Evolutionary conservation across 2,113 vertebrate genomes (phyloP).

Genomic region (Oryzias celebensis): DNA sequence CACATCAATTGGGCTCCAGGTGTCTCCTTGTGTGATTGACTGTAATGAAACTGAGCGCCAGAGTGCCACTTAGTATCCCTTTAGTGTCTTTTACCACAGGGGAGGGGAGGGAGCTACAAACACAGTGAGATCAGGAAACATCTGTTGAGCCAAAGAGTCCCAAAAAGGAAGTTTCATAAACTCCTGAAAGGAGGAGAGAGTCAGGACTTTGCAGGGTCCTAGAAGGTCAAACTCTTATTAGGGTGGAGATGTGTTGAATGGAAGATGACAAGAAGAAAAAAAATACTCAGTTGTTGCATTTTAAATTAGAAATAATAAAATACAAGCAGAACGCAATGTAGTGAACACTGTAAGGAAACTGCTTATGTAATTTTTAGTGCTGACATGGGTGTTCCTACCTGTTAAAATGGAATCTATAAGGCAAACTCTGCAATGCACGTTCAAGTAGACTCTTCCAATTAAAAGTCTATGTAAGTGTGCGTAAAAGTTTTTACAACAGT

Average conservation of each 20-base stretch:
- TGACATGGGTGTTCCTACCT: too few relatives aligned
- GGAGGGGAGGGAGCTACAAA: constrained; percentile 52
- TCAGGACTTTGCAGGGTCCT: constrained; percentile 59
- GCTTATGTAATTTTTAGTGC: too few relatives aligned
- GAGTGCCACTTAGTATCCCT: constrained; percentile 22
- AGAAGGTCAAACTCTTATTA: constrained; percentile 51
- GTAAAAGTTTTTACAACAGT: too few relatives aligned
- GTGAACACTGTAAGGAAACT: neutral
- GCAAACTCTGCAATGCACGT: too few relatives aligned
- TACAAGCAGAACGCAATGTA: too few relatives aligned
- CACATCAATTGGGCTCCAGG: constrained; percentile 30
- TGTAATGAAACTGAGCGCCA: constrained; percentile 40
- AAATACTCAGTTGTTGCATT: constrained; percentile 1
- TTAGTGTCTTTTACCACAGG: constrained; percentile 36
- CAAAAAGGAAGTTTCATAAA: constrained; percentile 86
- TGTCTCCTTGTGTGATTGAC: constrained; percentile 23
- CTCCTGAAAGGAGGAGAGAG: constrained; percentile 82
- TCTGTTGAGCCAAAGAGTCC: constrained; percentile 84
- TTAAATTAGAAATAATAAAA: neutral
- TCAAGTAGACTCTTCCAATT: too few relatives aligned
- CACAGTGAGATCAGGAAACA: constrained; percentile 74
- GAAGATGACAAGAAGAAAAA: neutral
- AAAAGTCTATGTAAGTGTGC: too few relatives aligned
- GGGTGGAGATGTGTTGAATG: constrained; percentile 31
- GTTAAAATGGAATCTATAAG: too few relatives aligned